These are phyloP conservation scores for Thereva unica DNA, from an alignment of 2,888 invertebrate genomes.

Conservation along the genomic window DNA sequence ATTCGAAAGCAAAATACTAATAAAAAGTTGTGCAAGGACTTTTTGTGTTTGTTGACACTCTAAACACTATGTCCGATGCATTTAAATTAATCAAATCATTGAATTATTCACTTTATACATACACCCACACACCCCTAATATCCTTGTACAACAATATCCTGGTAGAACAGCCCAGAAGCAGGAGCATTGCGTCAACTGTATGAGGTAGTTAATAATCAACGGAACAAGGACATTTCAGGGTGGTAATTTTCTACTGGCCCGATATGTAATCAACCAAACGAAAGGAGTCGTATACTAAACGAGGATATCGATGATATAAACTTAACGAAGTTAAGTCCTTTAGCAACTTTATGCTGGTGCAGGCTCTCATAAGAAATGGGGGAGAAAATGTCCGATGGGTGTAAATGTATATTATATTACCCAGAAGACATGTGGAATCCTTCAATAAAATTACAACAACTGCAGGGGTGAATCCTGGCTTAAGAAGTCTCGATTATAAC, in stretches of 20 bases:
- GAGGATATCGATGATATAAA: not conserved
- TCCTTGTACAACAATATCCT: conserved; percentile 1
- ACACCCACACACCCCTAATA: conserved; percentile 21
- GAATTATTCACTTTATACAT: conserved; percentile 35
- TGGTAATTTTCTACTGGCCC: conserved; percentile 13
- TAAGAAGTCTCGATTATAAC: no score
- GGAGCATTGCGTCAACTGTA: conserved; percentile 10
- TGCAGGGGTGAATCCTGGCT: no score
- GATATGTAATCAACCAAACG: conserved; percentile 15
- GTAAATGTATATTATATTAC: no score
- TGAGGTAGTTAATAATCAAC: conserved; percentile 24
- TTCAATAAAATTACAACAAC: no score
- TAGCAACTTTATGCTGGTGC: not conserved
- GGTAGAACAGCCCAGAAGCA: not conserved
- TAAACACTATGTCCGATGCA: conserved; percentile 37
- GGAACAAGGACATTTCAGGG: conserved; percentile 13
- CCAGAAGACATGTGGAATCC: no score
- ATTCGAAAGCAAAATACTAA: no score
- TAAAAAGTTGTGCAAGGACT: conserved; percentile 6
- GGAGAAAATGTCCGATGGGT: no score
- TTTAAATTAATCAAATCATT: conserved; percentile 41
- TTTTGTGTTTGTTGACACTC: conserved; percentile 33
- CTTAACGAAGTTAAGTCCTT: conserved; percentile 16
- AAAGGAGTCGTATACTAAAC: no score
- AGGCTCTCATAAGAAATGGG: no score